Base-by-base conservation (phyloP, 2,113 vertebrate species). In the Paedocypris sp. region DNA sequence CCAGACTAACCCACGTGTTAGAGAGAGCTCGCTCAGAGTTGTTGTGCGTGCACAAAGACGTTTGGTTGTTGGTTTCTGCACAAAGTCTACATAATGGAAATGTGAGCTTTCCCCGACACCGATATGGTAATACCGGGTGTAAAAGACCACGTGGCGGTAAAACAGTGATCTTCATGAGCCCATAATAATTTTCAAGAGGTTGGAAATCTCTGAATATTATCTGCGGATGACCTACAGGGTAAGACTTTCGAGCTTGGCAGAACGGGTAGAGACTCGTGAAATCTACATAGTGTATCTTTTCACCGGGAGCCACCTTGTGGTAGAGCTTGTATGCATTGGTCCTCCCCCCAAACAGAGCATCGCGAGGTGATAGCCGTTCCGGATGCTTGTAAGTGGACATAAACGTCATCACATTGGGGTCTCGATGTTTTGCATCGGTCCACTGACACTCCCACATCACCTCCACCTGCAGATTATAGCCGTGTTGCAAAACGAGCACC, bases 141-240 rank as follows among this genome's bases (percentile, higher is more conserved):
- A 19, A n/a, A 1, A 46, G 13, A 13, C 23, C 9, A 9, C 19
- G 19, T 1, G 59, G 59, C 0, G 23, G 48, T 4, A 3, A 8
- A 4, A 53, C n/a, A 2, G 18, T 26, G 0, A 15, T 39, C 5
- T 53, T 64, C 19, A 64, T 11, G 12, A 47, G 0, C 1, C 51
- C 46, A 62, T 32, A 48, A 15, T 60, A 38, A 15, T 36, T 49
- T 25, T 60, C 36, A 4, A 62, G 32, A 9, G 26, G 29, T 41
- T 49, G 4, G 19, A 61, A 62, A 38, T 52, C n/a, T n/a, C n/a
- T n/a, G n/a, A n/a, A n/a, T n/a, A n/a, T n/a, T n/a, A n/a, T n/a
- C n/a, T n/a, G n/a, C n/a, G 13, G 62, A 8, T 56, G 47, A 2
- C 15, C 54, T 11, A 39, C 39, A 3, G 31, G 31, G 3, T 62